Conservation (phyloP, 2,888 invertebrate genomes). For the Dynastes grantii region DNA sequence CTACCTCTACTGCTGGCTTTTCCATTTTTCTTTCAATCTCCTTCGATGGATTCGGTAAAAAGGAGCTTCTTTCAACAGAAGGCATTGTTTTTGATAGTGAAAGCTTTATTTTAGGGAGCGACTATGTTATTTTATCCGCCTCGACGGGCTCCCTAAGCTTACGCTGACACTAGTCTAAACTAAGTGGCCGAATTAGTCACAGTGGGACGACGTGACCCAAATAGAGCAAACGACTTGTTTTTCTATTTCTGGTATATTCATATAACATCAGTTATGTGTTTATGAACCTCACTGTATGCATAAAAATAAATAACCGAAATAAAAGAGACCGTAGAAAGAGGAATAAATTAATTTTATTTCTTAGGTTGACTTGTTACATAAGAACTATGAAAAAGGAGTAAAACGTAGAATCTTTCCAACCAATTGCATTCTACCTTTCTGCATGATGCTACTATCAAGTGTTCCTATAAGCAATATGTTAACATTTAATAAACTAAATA, state of each 20-base stretch:
- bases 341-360: too few relatives aligned
- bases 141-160: background rate
- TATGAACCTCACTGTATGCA: background rate
- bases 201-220: constrained; percentile 40
- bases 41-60: background rate
- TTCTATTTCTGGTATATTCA: constrained; percentile 20
- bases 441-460: too few relatives aligned
- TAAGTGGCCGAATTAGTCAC: constrained; percentile 42
- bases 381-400: too few relatives aligned
- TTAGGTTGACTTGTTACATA: too few relatives aligned
- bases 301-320: constrained; percentile 4
- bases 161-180: constrained; percentile 13
- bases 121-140: constrained; percentile 3
- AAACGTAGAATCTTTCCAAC: too few relatives aligned
- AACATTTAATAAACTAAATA: too few relatives aligned
- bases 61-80: background rate
- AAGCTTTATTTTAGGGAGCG: constrained; percentile 27
- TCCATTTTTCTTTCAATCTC: background rate
- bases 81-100: constrained; percentile 9
- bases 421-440: too few relatives aligned
- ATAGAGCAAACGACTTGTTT: constrained; percentile 32
- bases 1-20: background rate
- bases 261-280: constrained; percentile 16
- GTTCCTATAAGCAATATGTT: too few relatives aligned
- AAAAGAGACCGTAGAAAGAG: background rate